Conservation (phyloP, 2,888 invertebrate species). For the Theretra japonica region DNA sequence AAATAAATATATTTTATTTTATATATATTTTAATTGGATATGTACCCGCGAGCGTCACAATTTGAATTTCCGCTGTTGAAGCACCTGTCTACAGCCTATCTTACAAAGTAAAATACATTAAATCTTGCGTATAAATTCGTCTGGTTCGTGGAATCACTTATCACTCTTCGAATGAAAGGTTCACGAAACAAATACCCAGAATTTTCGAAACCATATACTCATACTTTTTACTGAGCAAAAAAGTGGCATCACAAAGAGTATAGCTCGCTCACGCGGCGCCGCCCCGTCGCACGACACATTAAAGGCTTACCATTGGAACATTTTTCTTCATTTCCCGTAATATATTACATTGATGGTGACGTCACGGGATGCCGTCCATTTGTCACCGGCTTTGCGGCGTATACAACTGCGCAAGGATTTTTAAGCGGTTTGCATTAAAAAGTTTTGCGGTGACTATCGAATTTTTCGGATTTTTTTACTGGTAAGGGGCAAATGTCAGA, state of each 20-base stretch:
- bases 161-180: too few relatives aligned
- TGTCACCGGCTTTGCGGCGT: constrained; percentile 58
- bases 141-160: too few relatives aligned
- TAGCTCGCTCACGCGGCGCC: constrained; percentile 22
- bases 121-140: too few relatives aligned
- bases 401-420: constrained; percentile 35
- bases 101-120: too few relatives aligned
- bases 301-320: constrained; percentile 56
- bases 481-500: too few relatives aligned
- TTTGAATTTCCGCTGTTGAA: too few relatives aligned
- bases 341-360: constrained; percentile 60
- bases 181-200: too few relatives aligned
- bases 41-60: too few relatives aligned
- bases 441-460: not conserved
- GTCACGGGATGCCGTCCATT: constrained; percentile 55
- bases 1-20: too few relatives aligned
- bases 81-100: too few relatives aligned
- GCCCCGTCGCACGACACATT: constrained; percentile 49
- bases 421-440: constrained; percentile 33
- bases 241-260: constrained; percentile 2
- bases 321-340: constrained; percentile 64
- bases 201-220: not conserved
- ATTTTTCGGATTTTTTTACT: too few relatives aligned
- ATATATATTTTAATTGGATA: too few relatives aligned
- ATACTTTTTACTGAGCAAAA: not conserved